Percentiles rank a stretch among this genome's conserved stretches.
These are phyloP conservation scores for Rhogogaster chlorosoma DNA, from an alignment of 2,888 invertebrate species.

Conservation along the genomic window DNA sequence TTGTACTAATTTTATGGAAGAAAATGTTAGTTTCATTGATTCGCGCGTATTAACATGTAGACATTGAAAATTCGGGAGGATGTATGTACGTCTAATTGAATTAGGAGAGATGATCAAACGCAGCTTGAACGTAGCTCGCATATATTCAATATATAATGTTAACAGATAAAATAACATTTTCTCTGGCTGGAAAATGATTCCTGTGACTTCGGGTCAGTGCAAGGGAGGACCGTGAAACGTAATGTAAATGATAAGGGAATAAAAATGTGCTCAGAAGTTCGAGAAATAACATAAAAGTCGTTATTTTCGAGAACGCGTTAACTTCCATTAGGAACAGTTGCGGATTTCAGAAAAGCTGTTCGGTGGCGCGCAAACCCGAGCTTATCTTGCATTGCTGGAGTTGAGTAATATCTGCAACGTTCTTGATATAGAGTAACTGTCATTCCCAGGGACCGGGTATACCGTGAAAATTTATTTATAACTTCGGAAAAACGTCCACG, in stretches of 20 bases:
- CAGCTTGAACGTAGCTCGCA: neutral
- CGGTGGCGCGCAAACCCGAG: conserved; percentile 9
- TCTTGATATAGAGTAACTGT: neutral
- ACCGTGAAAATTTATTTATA: neutral
- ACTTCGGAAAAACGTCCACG: neutral
- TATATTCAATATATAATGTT: neutral
- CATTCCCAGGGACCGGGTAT: neutral
- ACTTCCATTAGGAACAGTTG: conserved; percentile 5
- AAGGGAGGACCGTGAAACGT: neutral
- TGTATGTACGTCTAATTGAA: neutral
- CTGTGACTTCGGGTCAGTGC: neutral
- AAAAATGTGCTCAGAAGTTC: neutral
- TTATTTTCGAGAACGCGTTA: neutral
- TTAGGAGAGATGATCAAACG: neutral
- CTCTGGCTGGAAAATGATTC: neutral
- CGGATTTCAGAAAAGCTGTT: conserved; percentile 23
- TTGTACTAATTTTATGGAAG: neutral
- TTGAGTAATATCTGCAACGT: conserved; percentile 24
- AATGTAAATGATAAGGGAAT: neutral
- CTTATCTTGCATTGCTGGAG: neutral
- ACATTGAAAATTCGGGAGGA: no score
- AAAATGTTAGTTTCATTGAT: neutral
- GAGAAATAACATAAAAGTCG: neutral
- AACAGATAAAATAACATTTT: neutral
- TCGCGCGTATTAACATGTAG: neutral